A percentile compares a stretch with the other conserved stretches of the same genome.
Conservation (phyloP, 2,113 vertebrate genomes). For the Crocuta crocuta region DNA sequence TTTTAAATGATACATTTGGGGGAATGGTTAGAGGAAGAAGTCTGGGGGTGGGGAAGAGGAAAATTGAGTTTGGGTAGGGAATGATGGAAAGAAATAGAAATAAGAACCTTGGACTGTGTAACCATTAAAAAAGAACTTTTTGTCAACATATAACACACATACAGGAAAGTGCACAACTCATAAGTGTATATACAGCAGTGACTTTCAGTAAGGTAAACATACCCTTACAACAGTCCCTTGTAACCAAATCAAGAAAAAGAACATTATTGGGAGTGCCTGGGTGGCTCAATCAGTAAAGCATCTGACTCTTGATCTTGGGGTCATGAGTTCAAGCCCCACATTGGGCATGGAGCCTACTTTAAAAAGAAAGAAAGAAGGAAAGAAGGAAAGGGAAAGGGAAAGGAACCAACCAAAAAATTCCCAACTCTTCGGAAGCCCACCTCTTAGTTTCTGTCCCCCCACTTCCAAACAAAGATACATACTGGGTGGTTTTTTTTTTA, state of each 20-base stretch:
- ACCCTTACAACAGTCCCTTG: background rate
- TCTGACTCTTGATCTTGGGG: no score
- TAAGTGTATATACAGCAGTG: background rate
- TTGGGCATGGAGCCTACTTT: no score
- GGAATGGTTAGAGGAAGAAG: background rate
- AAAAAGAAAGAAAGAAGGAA: no score
- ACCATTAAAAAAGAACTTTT: background rate
- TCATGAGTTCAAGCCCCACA: no score
- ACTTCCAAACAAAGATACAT: background rate
- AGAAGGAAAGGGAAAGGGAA: background rate
- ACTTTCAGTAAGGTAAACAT: background rate
- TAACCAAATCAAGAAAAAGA: background rate
- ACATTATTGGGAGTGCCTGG: background rate
- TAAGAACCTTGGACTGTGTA: background rate
- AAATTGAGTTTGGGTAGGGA: background rate
- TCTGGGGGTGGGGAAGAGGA: background rate
- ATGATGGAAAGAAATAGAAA: background rate
- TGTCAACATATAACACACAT: background rate
- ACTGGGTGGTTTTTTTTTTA: no score
- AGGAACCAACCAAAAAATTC: background rate
- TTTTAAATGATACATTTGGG: slow-evolving; percentile 25
- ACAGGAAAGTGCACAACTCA: background rate
- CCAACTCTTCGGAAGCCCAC: background rate
- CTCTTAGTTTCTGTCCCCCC: background rate
- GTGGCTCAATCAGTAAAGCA: no score